Evolutionary conservation across 2,113 vertebrate species (phyloP), one percentile per base, ranked within the genome.

Genomic region (Epinephelus fuscoguttatus): DNA sequence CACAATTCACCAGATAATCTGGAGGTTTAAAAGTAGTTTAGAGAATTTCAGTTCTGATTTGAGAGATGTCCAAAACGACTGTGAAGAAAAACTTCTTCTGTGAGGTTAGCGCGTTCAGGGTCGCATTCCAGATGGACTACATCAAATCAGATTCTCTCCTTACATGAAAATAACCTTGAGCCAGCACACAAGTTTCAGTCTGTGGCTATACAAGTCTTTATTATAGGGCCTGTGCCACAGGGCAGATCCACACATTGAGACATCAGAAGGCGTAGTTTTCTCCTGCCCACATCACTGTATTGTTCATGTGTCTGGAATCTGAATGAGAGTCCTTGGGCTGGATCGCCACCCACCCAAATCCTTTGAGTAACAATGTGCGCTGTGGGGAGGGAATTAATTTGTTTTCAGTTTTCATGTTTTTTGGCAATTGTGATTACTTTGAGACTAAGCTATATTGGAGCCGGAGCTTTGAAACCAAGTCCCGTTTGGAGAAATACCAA

Each of bases 241-340:
- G 59, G 66, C 27, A 64, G 50, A 85, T 74, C 42, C 53, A 47
- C 75, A 64, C 75, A 71, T 59, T 19, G 52, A 86, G 60, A 56
- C 0, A 63, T 74, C 18, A 64, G 69, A 78, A 79, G 78, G 47
- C 42, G 18, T 49, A 56, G 0, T 84, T 56, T 78, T 79, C 30
- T 63, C 33, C 3, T 62, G 74, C 81, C 71, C 81, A 82, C 72
- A 6, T 89, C 40, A 3, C 63, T 23, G 60, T 78, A 84, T 86
- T 85, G 86, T 91, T 92, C 53, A 71, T 78, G 81, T 73, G 89
- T 84, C 77, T 71, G 66, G 83, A 90, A 86, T 89, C 55, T 81
- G 42, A 86, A 92, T 86, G 71, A 87, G 86, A 81, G 90, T 84
- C 86, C 89, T 91, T 85, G 81, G 77, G 81, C 86, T 86, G 75